A percentile compares a stretch with the other conserved stretches of the same genome.
phyloP scores from a whole-genome alignment of 2,113 vertebrate species.

The Psilopsiagon aurifrons region DNA sequence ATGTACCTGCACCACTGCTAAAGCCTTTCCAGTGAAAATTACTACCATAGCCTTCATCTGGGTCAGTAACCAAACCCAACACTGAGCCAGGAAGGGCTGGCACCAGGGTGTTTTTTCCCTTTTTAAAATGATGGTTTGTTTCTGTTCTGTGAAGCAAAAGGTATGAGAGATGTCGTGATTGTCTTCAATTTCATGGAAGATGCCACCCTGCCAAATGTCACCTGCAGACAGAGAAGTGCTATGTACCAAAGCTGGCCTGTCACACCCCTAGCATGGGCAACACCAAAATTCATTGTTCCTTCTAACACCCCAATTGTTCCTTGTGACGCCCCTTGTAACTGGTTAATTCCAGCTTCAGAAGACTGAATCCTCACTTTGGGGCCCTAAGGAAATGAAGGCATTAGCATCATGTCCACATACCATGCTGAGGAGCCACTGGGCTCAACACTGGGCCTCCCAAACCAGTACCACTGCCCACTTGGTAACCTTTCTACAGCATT shows the following conservation, averaged over 20 bases:
- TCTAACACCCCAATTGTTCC: not conserved
- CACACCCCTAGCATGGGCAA: not conserved
- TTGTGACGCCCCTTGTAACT: not conserved
- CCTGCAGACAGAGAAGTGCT: not conserved
- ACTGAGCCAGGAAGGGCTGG: not conserved
- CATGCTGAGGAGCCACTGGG: not conserved
- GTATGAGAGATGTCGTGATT: not conserved
- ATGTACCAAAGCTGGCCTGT: not conserved
- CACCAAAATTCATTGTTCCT: not conserved
- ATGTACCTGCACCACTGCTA: not conserved
- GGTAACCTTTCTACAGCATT: not conserved
- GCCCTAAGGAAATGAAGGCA: not conserved
- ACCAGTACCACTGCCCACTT: not conserved
- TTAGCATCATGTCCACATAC: accelerated
- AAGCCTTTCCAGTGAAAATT: not conserved
- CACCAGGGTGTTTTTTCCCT: not conserved
- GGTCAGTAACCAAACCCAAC: not conserved
- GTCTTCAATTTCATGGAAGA: not conserved
- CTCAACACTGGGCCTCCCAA: not conserved
- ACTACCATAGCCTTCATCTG: not conserved
- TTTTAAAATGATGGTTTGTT: not conserved
- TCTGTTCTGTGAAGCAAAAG: not conserved
- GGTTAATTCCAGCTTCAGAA: not conserved
- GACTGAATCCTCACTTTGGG: not conserved
- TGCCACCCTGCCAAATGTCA: not conserved